Base-by-base conservation (phyloP, 2,888 invertebrate species). In the Capitulum mitella region DNA sequence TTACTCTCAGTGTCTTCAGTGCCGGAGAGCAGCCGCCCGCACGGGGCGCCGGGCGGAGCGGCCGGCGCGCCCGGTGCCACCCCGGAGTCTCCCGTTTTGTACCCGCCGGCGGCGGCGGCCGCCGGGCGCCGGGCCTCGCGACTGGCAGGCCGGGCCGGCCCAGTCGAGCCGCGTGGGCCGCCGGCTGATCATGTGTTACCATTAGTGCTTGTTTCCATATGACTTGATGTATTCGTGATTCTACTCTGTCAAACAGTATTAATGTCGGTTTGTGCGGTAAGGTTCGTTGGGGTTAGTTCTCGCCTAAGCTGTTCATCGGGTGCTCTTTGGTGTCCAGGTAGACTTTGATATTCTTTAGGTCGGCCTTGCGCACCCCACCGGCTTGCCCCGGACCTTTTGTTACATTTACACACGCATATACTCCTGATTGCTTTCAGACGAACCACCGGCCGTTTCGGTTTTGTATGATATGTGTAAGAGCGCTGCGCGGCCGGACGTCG, bases 191-290 rank as follows among this genome's bases (percentile, higher is more conserved):
- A 51, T 51, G 58, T 29, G 58, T 58, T 58, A 58, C 58, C 51
- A 22, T 6, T 51, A 22, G 51, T 22, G 51, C 22, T 51, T 51
- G 51, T 51, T 51, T 51, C 51, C 51, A 22, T 22, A 51, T 5
- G 51, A 51, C 51, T 64, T 16, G 29, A 19, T 64, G 34, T 64
- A 32, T 70, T 6, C 26, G 37, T 37, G 40, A 70, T 70, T 70
- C 70, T 70, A 70, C 70, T 70, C 70, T 70, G 70, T 70, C 40
- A 70, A 70, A 70, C 70, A 70, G 70, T 70, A 70, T 70, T 70
- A 70, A 40, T 70, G 70, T 40, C 40, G 70, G 26, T 40, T 40
- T 37, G 40, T 40, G 70, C 70, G 70, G 19, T 40, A 22, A 26
- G 26, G 70, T 40, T 29, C 29, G 37, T 70, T 16, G 26, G 37